Conservation (phyloP, 1,140 invertebrate species). For the Steinernema khuongi region DNA sequence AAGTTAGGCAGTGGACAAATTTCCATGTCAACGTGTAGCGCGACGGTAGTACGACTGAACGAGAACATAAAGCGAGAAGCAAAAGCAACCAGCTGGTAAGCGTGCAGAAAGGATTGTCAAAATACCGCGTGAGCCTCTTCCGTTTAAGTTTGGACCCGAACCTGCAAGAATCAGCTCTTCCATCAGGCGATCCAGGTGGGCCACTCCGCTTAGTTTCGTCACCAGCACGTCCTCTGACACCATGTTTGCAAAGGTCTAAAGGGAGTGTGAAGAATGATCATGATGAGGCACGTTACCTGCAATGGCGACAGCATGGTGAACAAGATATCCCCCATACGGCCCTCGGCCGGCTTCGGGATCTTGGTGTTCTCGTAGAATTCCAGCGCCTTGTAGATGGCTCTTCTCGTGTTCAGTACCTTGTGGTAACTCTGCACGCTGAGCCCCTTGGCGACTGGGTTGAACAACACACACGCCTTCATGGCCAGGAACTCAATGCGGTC, state of each 20-base stretch:
- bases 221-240: conserved; percentile 55
- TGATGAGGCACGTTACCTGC: conserved; percentile 17
- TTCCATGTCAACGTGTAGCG: no score
- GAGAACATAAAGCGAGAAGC: not conserved
- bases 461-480: conserved; percentile 56
- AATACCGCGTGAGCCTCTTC: conserved; percentile 11
- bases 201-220: conserved; percentile 55
- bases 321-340: conserved; percentile 17
- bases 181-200: conserved; percentile 53
- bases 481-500: conserved; percentile 57
- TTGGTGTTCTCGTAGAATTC: conserved; percentile 20
- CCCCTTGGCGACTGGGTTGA: conserved; percentile 55
- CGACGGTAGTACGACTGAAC: not conserved
- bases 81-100: conserved; percentile 8
- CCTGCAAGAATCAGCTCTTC: conserved; percentile 56
- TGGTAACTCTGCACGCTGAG: conserved; percentile 44
- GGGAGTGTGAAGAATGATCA: not conserved
- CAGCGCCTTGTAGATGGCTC: conserved; percentile 20
- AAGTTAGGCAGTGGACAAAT: not conserved
- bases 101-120: conserved; percentile 7
- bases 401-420: conserved; percentile 50
- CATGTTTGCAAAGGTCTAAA: conserved; percentile 53
- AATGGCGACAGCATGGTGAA: conserved; percentile 21
- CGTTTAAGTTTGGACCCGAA: conserved; percentile 18
- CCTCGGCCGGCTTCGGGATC: conserved; percentile 1